Conservation (phyloP, 2,888 invertebrate species). For the Apamea monoglypha region DNA sequence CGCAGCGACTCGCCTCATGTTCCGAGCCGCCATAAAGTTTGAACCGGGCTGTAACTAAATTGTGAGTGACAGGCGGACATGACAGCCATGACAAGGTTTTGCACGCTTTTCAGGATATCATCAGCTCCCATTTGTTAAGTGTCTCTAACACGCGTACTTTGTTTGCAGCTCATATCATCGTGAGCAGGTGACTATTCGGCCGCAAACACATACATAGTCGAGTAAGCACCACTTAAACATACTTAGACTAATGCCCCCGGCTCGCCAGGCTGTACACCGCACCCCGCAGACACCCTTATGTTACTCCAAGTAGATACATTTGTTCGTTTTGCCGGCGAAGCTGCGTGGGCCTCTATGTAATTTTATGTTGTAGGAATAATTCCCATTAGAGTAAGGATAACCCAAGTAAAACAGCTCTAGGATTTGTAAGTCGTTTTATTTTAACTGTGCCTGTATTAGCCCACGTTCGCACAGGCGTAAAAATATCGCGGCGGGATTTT, state of each 20-base stretch:
- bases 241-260: constrained; percentile 78
- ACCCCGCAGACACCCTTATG: constrained; percentile 46
- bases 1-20: neutral
- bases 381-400: constrained; percentile 85
- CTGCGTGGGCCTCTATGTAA: constrained; percentile 77
- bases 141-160: constrained; percentile 35
- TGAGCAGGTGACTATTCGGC: constrained; percentile 88
- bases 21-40: too few species aligned
- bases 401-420: constrained; percentile 81
- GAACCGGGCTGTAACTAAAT: neutral
- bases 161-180: constrained; percentile 89
- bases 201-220: constrained; percentile 84
- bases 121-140: neutral
- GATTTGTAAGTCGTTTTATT: constrained; percentile 76
- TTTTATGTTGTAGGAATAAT: constrained; percentile 87
- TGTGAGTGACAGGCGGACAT: neutral
- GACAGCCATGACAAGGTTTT: neutral
- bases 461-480: neutral
- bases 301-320: constrained; percentile 56
- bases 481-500: neutral
- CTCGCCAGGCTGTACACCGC: constrained; percentile 64
- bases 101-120: constrained; percentile 19
- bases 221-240: constrained; percentile 86
- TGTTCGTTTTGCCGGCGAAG: constrained; percentile 64
- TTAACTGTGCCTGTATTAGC: constrained; percentile 71